phyloP scores from a whole-genome alignment of 2,888 invertebrate species.

The Papilio elwesi region DNA sequence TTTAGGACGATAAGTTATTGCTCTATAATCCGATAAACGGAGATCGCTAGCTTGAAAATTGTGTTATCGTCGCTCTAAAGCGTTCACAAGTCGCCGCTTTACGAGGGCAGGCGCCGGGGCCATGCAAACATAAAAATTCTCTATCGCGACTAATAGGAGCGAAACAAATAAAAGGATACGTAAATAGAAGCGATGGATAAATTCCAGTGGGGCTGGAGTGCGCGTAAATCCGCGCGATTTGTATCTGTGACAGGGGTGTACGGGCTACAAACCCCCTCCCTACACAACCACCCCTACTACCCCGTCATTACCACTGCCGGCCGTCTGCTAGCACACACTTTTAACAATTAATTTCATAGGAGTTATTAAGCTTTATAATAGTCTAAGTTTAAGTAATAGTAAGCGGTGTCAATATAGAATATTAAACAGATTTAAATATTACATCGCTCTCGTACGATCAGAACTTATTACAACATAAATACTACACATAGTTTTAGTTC shows the following conservation, averaged over 20 bases:
- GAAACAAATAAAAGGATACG: conserved; percentile 84
- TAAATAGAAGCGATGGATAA: conserved; percentile 82
- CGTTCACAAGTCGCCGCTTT: conserved; percentile 80
- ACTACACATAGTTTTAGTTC: no score
- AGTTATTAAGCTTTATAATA: conserved; percentile 50
- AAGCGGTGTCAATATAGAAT: no score
- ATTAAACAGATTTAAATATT: no score
- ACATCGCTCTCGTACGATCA: no score
- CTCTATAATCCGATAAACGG: conserved; percentile 78
- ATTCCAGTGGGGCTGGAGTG: conserved; percentile 82
- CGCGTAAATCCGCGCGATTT: conserved; percentile 85
- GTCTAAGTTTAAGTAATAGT: background rate
- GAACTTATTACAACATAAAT: no score
- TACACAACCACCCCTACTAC: conserved; percentile 41
- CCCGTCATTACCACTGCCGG: conserved; percentile 36
- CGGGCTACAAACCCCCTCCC: conserved; percentile 54
- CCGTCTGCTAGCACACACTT: conserved; percentile 50
- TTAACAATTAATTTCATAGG: conserved; percentile 77
- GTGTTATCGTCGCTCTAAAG: conserved; percentile 80
- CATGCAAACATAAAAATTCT: conserved; percentile 84
- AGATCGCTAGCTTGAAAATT: conserved; percentile 75
- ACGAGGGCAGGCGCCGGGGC: conserved; percentile 77
- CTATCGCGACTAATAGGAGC: conserved; percentile 83
- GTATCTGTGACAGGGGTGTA: conserved; percentile 82
- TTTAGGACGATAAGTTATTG: conserved; percentile 72